Percentiles rank a stretch among this genome's conserved stretches.
Conservation (phyloP, 2,113 vertebrate genomes). For the Menidia beryllina region DNA sequence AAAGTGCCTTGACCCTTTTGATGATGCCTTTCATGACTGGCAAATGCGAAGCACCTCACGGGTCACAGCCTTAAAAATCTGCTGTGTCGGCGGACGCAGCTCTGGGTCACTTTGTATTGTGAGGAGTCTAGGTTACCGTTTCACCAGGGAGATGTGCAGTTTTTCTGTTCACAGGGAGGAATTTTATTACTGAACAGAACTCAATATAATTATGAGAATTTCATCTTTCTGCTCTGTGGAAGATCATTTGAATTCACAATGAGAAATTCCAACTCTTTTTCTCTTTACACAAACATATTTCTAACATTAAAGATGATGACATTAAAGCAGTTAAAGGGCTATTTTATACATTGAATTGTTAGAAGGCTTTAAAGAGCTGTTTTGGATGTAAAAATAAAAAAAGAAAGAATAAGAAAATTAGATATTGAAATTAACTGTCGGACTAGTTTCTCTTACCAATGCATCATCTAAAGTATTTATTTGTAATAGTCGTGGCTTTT, state of each 20-base stretch:
- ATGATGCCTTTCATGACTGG: neutral
- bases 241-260: neutral
- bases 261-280: neutral
- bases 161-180: neutral
- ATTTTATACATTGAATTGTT: conserved; percentile 10
- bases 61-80: conserved; percentile 7
- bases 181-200: neutral
- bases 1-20: conserved; percentile 46
- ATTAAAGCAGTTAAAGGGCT: neutral
- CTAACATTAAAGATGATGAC: neutral
- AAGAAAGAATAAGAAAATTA: neutral
- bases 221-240: conserved; percentile 3
- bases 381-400: neutral
- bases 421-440: conserved; percentile 3
- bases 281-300: conserved; percentile 5
- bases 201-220: neutral
- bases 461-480: conserved; percentile 24
- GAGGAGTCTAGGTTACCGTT: neutral
- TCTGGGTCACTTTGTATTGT: neutral
- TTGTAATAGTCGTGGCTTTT: neutral
- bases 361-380: neutral
- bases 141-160: neutral
- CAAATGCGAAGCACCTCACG: neutral
- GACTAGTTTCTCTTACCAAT: conserved; percentile 7
- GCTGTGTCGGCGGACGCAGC: neutral